Evolutionary conservation across 2,797 vertebrate species (phyloP).

Genomic region (Aythya fuligula): DNA sequence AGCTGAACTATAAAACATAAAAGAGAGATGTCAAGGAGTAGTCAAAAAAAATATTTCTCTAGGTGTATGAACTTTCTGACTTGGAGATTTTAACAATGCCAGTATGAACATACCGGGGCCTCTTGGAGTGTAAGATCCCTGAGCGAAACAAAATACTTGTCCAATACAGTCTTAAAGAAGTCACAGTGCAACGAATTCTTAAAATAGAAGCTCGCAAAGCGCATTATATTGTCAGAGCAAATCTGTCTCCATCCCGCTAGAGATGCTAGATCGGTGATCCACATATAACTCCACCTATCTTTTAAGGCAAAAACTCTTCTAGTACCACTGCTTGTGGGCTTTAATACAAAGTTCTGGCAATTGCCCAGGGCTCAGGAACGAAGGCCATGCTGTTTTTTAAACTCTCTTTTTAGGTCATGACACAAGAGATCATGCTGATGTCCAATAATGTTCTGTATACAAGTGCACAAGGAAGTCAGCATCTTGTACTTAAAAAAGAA

Average conservation of each 20-base stretch:
- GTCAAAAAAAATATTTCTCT: not conserved
- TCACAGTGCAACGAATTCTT: slow-evolving; percentile 32
- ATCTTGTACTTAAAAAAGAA: not conserved
- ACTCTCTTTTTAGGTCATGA: slow-evolving; percentile 40
- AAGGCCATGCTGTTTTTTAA: not conserved
- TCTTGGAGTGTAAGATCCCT: not conserved
- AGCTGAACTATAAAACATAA: not conserved
- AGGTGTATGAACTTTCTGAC: fast-evolving
- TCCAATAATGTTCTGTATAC: not conserved
- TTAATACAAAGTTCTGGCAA: slow-evolving; percentile 32
- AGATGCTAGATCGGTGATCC: slow-evolving; percentile 33
- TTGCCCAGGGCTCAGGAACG: not conserved
- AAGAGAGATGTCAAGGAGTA: not conserved
- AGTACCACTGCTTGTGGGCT: slow-evolving; percentile 10
- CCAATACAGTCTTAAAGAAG: slow-evolving; percentile 33
- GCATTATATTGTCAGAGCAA: slow-evolving; percentile 61
- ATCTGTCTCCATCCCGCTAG: slow-evolving; percentile 21
- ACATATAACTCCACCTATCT: slow-evolving; percentile 23
- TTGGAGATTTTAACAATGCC: not conserved
- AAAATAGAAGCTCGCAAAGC: slow-evolving; percentile 64
- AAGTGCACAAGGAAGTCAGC: not conserved
- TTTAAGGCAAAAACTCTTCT: slow-evolving; percentile 36
- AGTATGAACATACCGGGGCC: not conserved
- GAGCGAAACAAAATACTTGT: slow-evolving; percentile 31
- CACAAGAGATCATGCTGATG: slow-evolving; percentile 24